A percentile compares a stretch with the other conserved stretches of the same genome.
Evolutionary conservation across 2,797 vertebrate genomes (phyloP).

Genomic region (Nyctalus aviator): DNA sequence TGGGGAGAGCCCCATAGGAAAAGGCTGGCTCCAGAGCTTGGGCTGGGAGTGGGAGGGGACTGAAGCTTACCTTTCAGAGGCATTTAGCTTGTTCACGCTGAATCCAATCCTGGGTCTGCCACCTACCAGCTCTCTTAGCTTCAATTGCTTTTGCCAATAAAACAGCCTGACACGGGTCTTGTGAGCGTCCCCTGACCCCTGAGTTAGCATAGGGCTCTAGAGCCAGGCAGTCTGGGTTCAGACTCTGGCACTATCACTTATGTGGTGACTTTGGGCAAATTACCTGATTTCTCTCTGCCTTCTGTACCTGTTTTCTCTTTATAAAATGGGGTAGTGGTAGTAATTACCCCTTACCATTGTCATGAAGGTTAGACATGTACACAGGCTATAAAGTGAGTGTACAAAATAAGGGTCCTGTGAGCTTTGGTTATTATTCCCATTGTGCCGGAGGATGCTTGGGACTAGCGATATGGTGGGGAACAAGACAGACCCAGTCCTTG

Average conservation of each 20-base stretch:
- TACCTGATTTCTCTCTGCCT: not conserved
- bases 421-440: not conserved
- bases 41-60: not conserved
- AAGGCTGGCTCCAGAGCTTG: not conserved
- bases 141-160: not conserved
- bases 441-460: not conserved
- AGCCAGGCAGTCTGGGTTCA: not conserved
- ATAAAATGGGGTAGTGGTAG: not conserved
- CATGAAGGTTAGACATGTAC: not conserved
- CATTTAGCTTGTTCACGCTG: not conserved
- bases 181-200: not conserved
- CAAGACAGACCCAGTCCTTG: not conserved
- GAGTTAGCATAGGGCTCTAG: not conserved
- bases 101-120: not conserved
- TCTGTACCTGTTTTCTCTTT: constrained; percentile 15
- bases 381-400: not conserved
- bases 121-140: not conserved
- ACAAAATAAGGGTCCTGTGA: not conserved
- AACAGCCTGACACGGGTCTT: not conserved
- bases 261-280: not conserved
- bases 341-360: not conserved
- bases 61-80: not conserved
- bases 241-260: not conserved
- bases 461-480: not conserved
- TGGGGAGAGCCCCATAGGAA: not conserved